Percentiles rank a stretch among this genome's conserved stretches.
Conservation (phyloP, 2,888 invertebrate species). For the Eupithecia subfuscata region DNA sequence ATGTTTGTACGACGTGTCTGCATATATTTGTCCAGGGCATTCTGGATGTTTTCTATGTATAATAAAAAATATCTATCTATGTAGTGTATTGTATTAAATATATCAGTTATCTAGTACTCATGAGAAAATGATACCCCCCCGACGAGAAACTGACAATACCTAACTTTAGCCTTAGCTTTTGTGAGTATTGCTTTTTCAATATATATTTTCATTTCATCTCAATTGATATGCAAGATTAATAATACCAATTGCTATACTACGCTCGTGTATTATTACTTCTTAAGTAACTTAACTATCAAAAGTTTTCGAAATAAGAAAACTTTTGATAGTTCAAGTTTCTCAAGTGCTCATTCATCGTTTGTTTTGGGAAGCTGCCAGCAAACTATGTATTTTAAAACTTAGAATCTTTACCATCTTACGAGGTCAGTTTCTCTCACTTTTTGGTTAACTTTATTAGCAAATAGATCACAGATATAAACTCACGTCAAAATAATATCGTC, state of each 20-base stretch:
- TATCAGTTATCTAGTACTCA: no score
- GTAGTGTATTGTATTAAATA: no score
- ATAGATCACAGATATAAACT: not conserved
- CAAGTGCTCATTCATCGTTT: conserved; percentile 26
- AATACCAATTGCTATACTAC: not conserved
- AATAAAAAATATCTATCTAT: no score
- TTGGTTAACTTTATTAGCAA: not conserved
- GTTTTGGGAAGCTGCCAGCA: conserved; percentile 24
- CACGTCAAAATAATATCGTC: not conserved
- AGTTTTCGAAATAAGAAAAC: not conserved
- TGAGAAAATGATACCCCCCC: no score
- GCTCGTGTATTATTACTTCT: not conserved
- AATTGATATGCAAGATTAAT: not conserved
- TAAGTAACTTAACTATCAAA: no score
- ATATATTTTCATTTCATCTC: no score
- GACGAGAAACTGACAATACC: no score
- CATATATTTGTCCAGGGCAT: no score
- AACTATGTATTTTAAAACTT: conserved; percentile 7
- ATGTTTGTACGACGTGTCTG: no score
- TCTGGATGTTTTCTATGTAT: no score
- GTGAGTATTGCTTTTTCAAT: no score
- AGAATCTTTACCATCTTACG: not conserved
- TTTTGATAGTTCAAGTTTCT: conserved; percentile 24
- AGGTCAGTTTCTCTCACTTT: not conserved
- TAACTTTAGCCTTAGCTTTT: no score